Evolutionary conservation across 1,140 invertebrate genomes (phyloP).

Genomic region (Zelostemma sp.): DNA sequence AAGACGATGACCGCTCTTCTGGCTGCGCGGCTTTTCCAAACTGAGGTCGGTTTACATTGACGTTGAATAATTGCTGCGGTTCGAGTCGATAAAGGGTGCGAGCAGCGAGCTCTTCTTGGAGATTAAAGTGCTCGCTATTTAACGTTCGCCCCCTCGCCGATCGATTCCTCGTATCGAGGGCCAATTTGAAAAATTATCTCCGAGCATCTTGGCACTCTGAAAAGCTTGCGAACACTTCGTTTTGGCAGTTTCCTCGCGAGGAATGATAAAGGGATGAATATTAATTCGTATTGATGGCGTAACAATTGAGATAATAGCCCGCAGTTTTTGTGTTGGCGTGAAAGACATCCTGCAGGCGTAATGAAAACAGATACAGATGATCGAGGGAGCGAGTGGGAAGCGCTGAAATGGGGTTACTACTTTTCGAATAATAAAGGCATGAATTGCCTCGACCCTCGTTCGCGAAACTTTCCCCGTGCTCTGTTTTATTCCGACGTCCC

Average conservation of each 20-base stretch:
- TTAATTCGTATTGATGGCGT: not conserved
- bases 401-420: conserved; percentile 67
- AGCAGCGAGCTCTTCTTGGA: conserved; percentile 1
- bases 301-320: conserved; percentile 19
- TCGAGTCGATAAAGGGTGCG: conserved; percentile 20
- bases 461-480: conserved; percentile 47
- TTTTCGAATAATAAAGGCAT: conserved; percentile 69
- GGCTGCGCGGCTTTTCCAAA: conserved; percentile 20
- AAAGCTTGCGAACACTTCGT: too few relatives aligned
- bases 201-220: too few relatives aligned
- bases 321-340: conserved; percentile 47
- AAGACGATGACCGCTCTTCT: conserved; percentile 37
- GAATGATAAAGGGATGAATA: too few relatives aligned
- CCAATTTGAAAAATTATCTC: conserved; percentile 23
- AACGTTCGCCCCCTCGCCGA: not conserved
- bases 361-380: conserved; percentile 42
- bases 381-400: conserved; percentile 34
- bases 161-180: conserved; percentile 2
- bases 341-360: conserved; percentile 42
- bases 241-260: too few relatives aligned
- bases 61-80: conserved; percentile 46
- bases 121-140: conserved; percentile 37
- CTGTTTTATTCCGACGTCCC: conserved; percentile 59
- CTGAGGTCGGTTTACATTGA: conserved; percentile 37
- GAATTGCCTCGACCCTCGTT: conserved; percentile 60